These are phyloP conservation scores for Crocuta crocuta DNA, from an alignment of 2,113 vertebrate species.

Conservation along the genomic window DNA sequence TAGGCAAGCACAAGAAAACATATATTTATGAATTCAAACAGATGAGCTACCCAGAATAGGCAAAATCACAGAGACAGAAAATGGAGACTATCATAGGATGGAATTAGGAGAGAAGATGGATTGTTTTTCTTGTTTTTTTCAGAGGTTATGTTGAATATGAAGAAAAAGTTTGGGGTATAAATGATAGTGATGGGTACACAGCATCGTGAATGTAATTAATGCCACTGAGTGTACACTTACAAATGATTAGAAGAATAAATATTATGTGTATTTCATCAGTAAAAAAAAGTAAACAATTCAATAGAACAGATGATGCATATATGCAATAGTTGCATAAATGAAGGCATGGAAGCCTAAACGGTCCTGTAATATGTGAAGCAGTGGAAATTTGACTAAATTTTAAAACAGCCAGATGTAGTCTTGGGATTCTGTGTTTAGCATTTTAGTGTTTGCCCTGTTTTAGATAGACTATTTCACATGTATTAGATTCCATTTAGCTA, in stretches of 20 bases:
- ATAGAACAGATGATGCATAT: neutral
- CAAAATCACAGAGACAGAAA: neutral
- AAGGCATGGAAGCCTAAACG: neutral
- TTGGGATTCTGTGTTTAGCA: neutral
- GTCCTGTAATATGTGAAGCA: no score
- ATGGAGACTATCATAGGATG: neutral
- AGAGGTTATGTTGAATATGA: neutral
- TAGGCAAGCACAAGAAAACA: neutral
- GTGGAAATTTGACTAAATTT: neutral
- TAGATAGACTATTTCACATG: accelerated
- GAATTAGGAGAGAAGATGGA: no score
- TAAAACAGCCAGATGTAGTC: neutral
- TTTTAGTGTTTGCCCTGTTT: neutral
- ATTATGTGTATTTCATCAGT: neutral
- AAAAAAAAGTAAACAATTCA: neutral
- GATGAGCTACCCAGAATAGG: neutral
- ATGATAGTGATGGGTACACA: neutral
- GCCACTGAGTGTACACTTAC: neutral
- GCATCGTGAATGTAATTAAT: neutral
- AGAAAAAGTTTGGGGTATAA: neutral
- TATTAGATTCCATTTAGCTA: neutral
- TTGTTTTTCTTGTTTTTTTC: neutral
- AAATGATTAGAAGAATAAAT: neutral
- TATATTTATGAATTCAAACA: neutral
- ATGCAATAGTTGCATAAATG: no score